Percentiles rank a stretch among this genome's conserved stretches.
Conservation (phyloP, 2,888 invertebrate species). For the Polyommatus iphigenia region DNA sequence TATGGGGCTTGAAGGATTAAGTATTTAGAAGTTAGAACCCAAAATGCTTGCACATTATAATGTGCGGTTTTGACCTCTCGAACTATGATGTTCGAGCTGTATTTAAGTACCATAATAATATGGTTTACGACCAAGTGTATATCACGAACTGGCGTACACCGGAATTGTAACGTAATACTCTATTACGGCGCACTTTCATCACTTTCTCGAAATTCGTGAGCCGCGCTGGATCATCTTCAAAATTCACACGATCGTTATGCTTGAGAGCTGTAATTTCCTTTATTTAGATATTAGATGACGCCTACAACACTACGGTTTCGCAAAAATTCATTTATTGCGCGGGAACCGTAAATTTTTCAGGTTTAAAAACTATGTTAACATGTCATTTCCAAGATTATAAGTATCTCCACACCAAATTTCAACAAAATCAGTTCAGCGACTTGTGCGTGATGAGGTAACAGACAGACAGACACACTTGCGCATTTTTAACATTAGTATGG, state of each 20-base stretch:
- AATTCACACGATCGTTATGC: conserved; percentile 20
- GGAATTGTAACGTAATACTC: conserved; percentile 20
- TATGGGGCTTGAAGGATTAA: background rate
- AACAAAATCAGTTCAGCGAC: no score
- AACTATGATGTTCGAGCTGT: background rate
- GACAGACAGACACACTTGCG: no score
- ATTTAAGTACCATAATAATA: background rate
- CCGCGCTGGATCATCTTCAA: background rate
- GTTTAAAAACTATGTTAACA: no score
- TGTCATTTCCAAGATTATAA: no score
- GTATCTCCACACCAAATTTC: no score
- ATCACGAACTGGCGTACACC: conserved; percentile 28
- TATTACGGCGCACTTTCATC: conserved; percentile 35
- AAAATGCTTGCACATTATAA: background rate
- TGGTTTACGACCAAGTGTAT: background rate
- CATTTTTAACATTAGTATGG: no score
- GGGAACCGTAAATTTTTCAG: no score
- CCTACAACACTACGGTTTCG: no score
- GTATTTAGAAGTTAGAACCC: background rate
- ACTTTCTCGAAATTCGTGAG: conserved; percentile 43
- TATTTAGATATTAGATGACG: background rate
- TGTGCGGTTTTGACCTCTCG: background rate
- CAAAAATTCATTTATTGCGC: no score
- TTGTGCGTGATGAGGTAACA: no score
- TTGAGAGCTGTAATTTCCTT: background rate